Percentiles rank a stretch among this genome's conserved stretches.
Conservation (phyloP, 1,140 invertebrate genomes). For the Pachyrhynchus sulphureomaculatus region DNA sequence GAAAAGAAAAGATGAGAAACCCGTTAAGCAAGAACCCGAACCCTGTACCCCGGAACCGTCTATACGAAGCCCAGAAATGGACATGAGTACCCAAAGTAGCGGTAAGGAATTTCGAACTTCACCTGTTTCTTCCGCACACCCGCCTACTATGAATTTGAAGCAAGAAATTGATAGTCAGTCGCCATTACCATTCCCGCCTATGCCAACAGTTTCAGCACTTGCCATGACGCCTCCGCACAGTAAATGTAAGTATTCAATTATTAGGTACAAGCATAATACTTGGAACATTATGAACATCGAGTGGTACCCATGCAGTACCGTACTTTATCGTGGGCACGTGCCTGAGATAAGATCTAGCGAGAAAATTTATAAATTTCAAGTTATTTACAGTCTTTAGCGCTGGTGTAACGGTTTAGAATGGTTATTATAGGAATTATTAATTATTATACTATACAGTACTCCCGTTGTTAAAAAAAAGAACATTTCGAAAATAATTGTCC, state of each 20-base stretch:
- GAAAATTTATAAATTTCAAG: constrained; percentile 1
- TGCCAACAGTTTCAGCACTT: constrained; percentile 71
- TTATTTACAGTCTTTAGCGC: neutral
- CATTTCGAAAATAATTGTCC: no score
- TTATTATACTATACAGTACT: no score
- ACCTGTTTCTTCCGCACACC: constrained; percentile 56
- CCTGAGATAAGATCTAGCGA: constrained; percentile 8
- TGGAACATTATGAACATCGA: neutral
- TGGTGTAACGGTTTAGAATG: neutral
- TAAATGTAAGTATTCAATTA: constrained; percentile 57
- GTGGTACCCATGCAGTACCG: constrained; percentile 6
- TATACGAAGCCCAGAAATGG: constrained; percentile 53
- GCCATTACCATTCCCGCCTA: constrained; percentile 63
- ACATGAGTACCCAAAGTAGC: constrained; percentile 49
- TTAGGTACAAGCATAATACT: constrained; percentile 9
- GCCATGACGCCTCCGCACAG: constrained; percentile 75
- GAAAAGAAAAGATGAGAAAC: constrained; percentile 49
- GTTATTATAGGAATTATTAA: no score
- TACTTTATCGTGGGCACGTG: constrained; percentile 16
- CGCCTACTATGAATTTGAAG: constrained; percentile 53
- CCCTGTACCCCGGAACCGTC: constrained; percentile 48
- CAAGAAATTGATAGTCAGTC: constrained; percentile 57
- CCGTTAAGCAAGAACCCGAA: constrained; percentile 30
- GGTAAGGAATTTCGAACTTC: constrained; percentile 50
- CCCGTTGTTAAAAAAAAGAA: no score